Evolutionary conservation across 1,140 invertebrate species (phyloP), one percentile per base, ranked within the genome.

Genomic region (Drosophila ironensis): DNA sequence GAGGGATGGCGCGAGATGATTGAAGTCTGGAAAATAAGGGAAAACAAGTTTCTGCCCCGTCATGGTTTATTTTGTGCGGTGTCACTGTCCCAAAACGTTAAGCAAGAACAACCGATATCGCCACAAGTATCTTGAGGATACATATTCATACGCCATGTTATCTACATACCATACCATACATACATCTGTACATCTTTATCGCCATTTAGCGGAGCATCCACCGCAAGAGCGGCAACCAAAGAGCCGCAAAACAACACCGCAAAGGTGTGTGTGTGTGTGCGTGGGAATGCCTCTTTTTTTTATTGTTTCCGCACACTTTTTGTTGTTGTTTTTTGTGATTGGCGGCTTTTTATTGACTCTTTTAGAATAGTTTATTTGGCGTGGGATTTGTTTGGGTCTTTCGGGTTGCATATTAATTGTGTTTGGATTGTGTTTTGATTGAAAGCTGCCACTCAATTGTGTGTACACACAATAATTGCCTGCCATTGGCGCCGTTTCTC

Each of bases 361-460:
- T 56, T 53, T 73, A 27, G 37, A 64, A 42, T 70, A 75, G 70
- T 71, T 70, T 80, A 66, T 80, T 53, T 64, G 44, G 38, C 57
- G 53, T 59, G 59, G 67, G 42, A 67, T 52, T 22, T 30, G 25
- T 72, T 27, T 70, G 53, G n/a, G n/a, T n/a, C n/a, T 12, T 6
- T 30, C 35, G 16, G 17, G 8, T 30, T 11, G 44, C 24, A 59
- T 86, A 73, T 84, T 86, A 84, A 82, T 78, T 78, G 69, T 66
- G 61, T 78, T 84, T 52, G 78, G 78, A 82, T 78, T 78, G 69
- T 66, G 61, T 78, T 84, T 52, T 84, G 78, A 82, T 82, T 78
- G 69, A 78, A 73, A n/a, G n/a, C n/a, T 54, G 50, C 54, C 73
- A 76, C 72, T 73, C 54, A 48, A 67, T 61, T 78, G 63, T 73